Conservation (phyloP, 2,113 vertebrate species). For the Gobius niger region DNA sequence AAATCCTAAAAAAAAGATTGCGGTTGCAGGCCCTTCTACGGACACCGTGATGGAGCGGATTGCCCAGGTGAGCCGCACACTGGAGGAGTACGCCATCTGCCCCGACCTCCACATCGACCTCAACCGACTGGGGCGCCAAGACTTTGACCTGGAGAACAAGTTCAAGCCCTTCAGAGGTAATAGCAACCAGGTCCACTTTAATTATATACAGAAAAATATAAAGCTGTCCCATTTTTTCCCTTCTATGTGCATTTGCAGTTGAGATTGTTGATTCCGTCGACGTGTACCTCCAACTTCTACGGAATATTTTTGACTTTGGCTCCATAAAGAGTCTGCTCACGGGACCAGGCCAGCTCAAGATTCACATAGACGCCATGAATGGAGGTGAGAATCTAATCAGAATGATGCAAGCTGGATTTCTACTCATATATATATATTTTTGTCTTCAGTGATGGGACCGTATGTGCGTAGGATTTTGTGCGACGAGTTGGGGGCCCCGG, state of each 20-base stretch:
- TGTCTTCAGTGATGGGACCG: slow-evolving; percentile 90
- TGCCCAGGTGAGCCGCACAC: slow-evolving; percentile 93
- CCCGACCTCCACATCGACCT: slow-evolving; percentile 93
- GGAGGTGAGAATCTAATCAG: slow-evolving; percentile 79
- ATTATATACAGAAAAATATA: no score
- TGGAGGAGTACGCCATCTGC: slow-evolving; percentile 96
- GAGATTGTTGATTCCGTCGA: slow-evolving; percentile 98
- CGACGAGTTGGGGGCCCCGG: slow-evolving; percentile 94
- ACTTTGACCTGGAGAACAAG: slow-evolving; percentile 99
- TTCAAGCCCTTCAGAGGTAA: slow-evolving; percentile 99
- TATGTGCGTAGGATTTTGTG: slow-evolving; percentile 95
- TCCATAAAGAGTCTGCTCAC: slow-evolving; percentile 91
- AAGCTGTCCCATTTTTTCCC: slow-evolving; percentile 1
- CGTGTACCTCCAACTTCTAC: slow-evolving; percentile 92
- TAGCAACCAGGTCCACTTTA: background rate
- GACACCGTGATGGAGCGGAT: slow-evolving; percentile 94
- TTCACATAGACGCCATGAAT: slow-evolving; percentile 95
- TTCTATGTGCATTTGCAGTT: slow-evolving; percentile 81
- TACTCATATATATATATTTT: background rate
- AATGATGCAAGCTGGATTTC: background rate
- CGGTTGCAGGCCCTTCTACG: slow-evolving; percentile 85
- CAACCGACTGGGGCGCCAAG: slow-evolving; percentile 92
- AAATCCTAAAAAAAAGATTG: background rate
- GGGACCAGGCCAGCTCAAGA: slow-evolving; percentile 89
- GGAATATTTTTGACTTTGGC: slow-evolving; percentile 92